Percentiles rank a stretch among this genome's conserved stretches.
These are phyloP conservation scores for Torymus aiolomorphi DNA, from an alignment of 2,888 invertebrate genomes.

Conservation along the genomic window DNA sequence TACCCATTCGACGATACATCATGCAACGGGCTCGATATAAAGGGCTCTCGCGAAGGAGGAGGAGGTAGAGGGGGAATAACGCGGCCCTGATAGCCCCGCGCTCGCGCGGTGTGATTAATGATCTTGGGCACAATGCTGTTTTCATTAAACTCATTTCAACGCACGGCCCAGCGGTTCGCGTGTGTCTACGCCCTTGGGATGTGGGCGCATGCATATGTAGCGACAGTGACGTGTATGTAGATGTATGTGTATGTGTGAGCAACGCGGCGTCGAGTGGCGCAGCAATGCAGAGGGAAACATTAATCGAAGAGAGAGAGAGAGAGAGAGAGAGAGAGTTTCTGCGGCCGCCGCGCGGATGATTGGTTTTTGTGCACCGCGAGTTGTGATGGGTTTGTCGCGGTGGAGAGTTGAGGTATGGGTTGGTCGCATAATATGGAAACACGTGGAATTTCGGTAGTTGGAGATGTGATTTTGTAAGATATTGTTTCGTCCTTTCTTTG, in stretches of 20 bases:
- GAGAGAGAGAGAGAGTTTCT: too few relatives aligned
- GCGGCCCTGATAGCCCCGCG: slow-evolving; percentile 66
- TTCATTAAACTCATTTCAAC: slow-evolving; percentile 75
- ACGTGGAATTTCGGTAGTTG: too few relatives aligned
- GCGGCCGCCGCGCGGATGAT: too few relatives aligned
- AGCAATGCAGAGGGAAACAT: too few relatives aligned
- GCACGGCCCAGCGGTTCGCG: slow-evolving; percentile 58
- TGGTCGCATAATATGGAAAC: too few relatives aligned
- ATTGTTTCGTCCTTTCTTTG: too few relatives aligned
- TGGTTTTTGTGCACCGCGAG: too few relatives aligned
- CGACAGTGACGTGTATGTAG: not conserved
- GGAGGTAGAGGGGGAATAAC: slow-evolving; percentile 51
- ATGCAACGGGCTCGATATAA: slow-evolving; percentile 57
- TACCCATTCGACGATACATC: slow-evolving; percentile 69
- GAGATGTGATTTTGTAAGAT: too few relatives aligned
- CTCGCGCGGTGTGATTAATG: slow-evolving; percentile 71
- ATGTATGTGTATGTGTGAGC: not conserved
- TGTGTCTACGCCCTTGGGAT: not conserved
- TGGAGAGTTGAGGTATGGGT: too few relatives aligned
- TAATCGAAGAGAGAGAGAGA: too few relatives aligned
- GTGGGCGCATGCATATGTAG: not conserved
- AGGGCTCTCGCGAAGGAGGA: slow-evolving; percentile 38
- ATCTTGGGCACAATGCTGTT: slow-evolving; percentile 73
- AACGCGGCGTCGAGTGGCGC: not conserved
- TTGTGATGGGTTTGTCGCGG: too few relatives aligned